Evolutionary conservation across 1,140 invertebrate species (phyloP).

Genomic region (Micrasema longulum): DNA sequence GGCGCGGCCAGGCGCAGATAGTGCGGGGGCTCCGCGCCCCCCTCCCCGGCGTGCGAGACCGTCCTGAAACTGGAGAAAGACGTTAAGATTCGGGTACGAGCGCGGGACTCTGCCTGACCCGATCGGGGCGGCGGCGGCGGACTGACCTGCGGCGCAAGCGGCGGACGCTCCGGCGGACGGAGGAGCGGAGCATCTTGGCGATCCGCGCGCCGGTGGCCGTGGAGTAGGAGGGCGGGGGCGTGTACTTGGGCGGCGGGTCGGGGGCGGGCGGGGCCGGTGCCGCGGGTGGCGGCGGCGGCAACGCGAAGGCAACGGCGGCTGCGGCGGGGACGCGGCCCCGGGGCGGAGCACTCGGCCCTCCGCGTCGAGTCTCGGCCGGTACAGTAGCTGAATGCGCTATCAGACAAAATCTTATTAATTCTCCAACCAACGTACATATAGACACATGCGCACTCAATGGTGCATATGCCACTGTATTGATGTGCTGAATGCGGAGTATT

Average conservation of each 20-base stretch:
- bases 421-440: no score
- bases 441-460: no score
- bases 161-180: slow-evolving; percentile 83
- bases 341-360: slow-evolving; percentile 9
- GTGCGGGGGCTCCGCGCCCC: not conserved
- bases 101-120: not conserved
- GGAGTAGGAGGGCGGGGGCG: slow-evolving; percentile 91
- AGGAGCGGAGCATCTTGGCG: slow-evolving; percentile 83
- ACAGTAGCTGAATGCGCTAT: slow-evolving; percentile 81
- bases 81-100: not conserved
- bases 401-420: no score
- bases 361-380: slow-evolving; percentile 73
- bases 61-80: not conserved
- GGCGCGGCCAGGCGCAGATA: slow-evolving; percentile 1
- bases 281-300: slow-evolving; percentile 55
- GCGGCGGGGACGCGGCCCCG: not conserved
- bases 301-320: not conserved
- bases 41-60: not conserved
- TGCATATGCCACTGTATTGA: no score
- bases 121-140: not conserved
- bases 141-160: slow-evolving; percentile 58
- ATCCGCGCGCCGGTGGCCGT: slow-evolving; percentile 88
- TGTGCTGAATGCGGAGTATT: no score
- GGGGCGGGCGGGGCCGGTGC: not conserved
- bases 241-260: slow-evolving; percentile 93